These are phyloP conservation scores for Ceuthmochares aereus DNA, from an alignment of 2,113 vertebrate species.

Conservation along the genomic window DNA sequence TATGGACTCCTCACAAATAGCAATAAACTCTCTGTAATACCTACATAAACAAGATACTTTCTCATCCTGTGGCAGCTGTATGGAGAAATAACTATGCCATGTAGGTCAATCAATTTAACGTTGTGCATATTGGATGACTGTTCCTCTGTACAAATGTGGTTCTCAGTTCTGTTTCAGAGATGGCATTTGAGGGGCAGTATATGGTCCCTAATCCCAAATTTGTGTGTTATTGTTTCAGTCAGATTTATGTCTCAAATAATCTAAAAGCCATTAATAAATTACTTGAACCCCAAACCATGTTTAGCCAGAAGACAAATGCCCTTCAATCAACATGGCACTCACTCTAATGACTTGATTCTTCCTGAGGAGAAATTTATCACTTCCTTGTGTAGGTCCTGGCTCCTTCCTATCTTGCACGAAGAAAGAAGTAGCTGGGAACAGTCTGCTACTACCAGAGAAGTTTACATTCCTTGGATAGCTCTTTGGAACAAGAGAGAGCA, in stretches of 20 bases:
- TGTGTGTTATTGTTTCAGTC: not conserved
- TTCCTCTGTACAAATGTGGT: not conserved
- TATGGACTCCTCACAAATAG: not conserved
- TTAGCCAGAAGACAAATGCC: not conserved
- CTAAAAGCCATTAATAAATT: not conserved
- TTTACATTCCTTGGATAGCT: not conserved
- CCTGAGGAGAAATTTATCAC: not conserved
- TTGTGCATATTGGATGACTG: not conserved
- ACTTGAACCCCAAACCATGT: not conserved
- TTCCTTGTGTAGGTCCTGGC: not conserved
- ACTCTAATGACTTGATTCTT: not conserved
- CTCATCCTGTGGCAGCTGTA: not conserved
- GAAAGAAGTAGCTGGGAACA: not conserved
- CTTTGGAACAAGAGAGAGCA: not conserved
- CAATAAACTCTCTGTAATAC: not conserved
- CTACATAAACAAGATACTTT: not conserved
- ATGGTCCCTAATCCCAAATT: not conserved
- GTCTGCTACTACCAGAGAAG: not conserved
- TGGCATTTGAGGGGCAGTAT: not conserved
- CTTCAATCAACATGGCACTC: not conserved
- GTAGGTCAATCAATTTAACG: not conserved
- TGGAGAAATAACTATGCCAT: not conserved
- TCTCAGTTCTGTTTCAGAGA: not conserved
- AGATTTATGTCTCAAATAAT: not conserved
- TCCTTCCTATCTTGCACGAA: not conserved